Evolutionary conservation across 2,113 vertebrate genomes (phyloP).

Genomic region (Penelope pileata): DNA sequence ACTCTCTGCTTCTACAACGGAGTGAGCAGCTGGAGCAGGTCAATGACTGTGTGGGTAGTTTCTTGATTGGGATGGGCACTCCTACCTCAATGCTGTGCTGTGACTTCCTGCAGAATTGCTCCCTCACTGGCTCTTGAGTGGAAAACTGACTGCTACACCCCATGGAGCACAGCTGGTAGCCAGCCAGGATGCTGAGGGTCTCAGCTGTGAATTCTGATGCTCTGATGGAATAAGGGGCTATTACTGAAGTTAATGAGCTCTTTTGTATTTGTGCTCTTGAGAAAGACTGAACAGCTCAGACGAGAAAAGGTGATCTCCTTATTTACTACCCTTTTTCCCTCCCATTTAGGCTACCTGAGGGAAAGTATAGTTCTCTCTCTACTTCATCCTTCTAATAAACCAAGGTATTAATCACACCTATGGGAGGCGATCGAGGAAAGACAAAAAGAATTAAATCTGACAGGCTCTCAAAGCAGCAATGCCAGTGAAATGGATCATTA

Average conservation of each 20-base stretch:
- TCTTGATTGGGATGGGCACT: background rate
- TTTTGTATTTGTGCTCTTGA: fast-evolving
- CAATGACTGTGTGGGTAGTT: background rate
- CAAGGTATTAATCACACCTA: slow-evolving; percentile 44
- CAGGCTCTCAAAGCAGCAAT: slow-evolving; percentile 72
- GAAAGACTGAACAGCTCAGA: background rate
- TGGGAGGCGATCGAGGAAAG: slow-evolving; percentile 11
- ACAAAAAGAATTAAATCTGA: slow-evolving; percentile 63
- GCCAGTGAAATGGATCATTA: slow-evolving; percentile 81
- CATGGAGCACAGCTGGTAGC: background rate
- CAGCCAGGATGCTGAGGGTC: background rate
- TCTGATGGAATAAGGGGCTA: background rate
- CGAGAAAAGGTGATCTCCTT: background rate
- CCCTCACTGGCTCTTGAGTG: background rate
- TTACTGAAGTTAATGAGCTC: background rate
- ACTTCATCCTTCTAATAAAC: slow-evolving; percentile 4
- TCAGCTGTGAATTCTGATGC: background rate
- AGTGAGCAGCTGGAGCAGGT: background rate
- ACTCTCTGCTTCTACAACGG: background rate
- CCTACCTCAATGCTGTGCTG: background rate
- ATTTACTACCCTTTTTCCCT: background rate
- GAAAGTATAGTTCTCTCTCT: background rate
- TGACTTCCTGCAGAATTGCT: background rate
- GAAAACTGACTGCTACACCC: background rate
- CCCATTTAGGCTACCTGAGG: background rate